Evolutionary conservation across 2,888 invertebrate species (phyloP).

Genomic region (Mesodorylaimus sp.): DNA sequence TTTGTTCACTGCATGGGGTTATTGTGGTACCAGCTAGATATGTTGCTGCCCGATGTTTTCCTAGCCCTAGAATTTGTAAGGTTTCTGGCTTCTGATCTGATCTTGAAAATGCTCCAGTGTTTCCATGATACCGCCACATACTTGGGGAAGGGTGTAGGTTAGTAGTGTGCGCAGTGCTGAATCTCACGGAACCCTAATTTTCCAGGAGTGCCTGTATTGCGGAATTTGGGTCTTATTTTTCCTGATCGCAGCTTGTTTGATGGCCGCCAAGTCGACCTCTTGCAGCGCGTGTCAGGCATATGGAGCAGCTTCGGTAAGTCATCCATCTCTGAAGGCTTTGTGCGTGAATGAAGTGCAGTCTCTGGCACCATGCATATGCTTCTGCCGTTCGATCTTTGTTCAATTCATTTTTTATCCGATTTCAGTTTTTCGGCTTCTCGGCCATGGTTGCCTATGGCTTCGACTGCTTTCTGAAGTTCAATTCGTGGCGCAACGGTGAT

Average conservation of each 20-base stretch:
- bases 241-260: slow-evolving; percentile 52
- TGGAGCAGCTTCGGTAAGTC: slow-evolving; percentile 54
- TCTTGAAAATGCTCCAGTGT: no score
- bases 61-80: no score
- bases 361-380: neutral
- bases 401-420: slow-evolving; percentile 15
- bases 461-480: slow-evolving; percentile 60
- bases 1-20: no score
- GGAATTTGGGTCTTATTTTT: slow-evolving; percentile 53
- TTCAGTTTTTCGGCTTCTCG: slow-evolving; percentile 66
- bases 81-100: no score
- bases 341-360: neutral
- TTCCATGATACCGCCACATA: no score
- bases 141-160: no score
- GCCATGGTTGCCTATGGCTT: slow-evolving; percentile 57
- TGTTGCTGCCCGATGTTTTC: no score
- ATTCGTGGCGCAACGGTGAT: slow-evolving; percentile 44
- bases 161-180: no score
- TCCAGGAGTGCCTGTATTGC: slow-evolving; percentile 53
- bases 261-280: slow-evolving; percentile 28
- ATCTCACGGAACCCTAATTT: no score
- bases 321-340: neutral
- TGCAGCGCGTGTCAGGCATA: slow-evolving; percentile 40
- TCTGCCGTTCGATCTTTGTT: slow-evolving; percentile 1
- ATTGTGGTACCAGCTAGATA: no score